Percentiles rank a stretch among this genome's conserved stretches.
Conservation (phyloP, 2,888 invertebrate genomes). For the Netelia melanura region DNA sequence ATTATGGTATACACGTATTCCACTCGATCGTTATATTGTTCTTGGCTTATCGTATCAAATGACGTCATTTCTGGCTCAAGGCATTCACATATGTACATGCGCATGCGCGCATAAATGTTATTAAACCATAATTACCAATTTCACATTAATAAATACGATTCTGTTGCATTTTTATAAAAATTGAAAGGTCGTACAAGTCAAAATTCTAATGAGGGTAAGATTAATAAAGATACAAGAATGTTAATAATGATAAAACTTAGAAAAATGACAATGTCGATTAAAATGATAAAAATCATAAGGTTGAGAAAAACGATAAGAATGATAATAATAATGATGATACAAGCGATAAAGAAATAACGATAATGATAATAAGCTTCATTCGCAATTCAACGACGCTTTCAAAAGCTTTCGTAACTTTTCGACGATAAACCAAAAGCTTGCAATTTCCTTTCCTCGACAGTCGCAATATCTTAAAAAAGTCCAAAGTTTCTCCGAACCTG, state of each 20-base stretch:
- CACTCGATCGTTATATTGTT: neutral
- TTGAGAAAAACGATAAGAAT: neutral
- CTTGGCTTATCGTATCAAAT: neutral
- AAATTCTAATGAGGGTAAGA: neutral
- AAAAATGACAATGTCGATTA: neutral
- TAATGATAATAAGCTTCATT: no score
- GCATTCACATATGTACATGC: neutral
- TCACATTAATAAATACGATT: slow-evolving; percentile 40
- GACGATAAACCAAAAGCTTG: slow-evolving; percentile 10
- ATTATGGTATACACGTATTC: neutral
- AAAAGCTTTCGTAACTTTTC: neutral
- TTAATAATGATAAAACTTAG: neutral
- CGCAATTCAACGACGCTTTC: no score
- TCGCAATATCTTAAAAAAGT: neutral
- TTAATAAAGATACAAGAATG: neutral
- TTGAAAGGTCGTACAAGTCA: slow-evolving; percentile 17
- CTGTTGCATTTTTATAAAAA: neutral
- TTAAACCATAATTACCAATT: slow-evolving; percentile 14
- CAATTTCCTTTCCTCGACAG: neutral
- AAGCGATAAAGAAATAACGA: neutral
- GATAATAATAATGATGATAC: neutral
- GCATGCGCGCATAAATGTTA: neutral
- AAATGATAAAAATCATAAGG: neutral
- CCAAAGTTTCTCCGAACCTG: slow-evolving; percentile 4
- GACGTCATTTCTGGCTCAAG: slow-evolving; percentile 33